phyloP scores from a whole-genome alignment of 2,888 invertebrate species.

The Acrobeloides nanus region DNA sequence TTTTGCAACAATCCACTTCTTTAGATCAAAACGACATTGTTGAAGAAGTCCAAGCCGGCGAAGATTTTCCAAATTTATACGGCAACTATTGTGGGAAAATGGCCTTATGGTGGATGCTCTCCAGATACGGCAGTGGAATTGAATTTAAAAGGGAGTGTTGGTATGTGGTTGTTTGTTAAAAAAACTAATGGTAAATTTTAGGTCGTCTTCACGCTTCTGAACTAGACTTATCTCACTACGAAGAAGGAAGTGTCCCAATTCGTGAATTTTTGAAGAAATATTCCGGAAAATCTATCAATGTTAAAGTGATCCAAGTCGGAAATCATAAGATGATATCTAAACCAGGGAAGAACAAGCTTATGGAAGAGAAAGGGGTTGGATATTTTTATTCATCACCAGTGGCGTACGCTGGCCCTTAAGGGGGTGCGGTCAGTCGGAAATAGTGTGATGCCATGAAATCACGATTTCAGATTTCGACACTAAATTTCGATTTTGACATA shows the following conservation, averaged over 20 bases:
- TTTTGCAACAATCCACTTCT: too few relatives aligned
- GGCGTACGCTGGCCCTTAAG: too few relatives aligned
- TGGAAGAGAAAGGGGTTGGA: conserved; percentile 9
- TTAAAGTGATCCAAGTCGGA: conserved; percentile 25
- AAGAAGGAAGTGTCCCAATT: conserved; percentile 18
- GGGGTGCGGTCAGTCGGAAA: too few relatives aligned
- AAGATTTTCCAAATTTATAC: conserved; percentile 26
- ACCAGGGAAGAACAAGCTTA: conserved; percentile 9
- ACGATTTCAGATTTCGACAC: too few relatives aligned
- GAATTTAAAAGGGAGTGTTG: conserved; percentile 27
- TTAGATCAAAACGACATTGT: too few relatives aligned
- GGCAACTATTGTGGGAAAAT: conserved; percentile 22
- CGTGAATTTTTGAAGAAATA: conserved; percentile 14
- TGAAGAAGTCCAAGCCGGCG: too few relatives aligned
- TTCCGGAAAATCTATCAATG: conserved; percentile 16
- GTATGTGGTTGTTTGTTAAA: not conserved
- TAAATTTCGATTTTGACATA: too few relatives aligned
- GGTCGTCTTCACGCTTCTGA: conserved; percentile 25
- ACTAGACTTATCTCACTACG: conserved; percentile 13
- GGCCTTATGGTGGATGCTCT: conserved; percentile 24
- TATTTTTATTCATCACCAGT: too few relatives aligned
- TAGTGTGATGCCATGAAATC: too few relatives aligned
- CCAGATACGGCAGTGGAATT: conserved; percentile 18
- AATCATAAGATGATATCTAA: conserved; percentile 8
- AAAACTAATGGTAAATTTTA: conserved; percentile 1